Percentiles rank a stretch among this genome's conserved stretches.
These are phyloP conservation scores for Potamilus streckersoni DNA, from an alignment of 1,140 invertebrate genomes.

Conservation along the genomic window DNA sequence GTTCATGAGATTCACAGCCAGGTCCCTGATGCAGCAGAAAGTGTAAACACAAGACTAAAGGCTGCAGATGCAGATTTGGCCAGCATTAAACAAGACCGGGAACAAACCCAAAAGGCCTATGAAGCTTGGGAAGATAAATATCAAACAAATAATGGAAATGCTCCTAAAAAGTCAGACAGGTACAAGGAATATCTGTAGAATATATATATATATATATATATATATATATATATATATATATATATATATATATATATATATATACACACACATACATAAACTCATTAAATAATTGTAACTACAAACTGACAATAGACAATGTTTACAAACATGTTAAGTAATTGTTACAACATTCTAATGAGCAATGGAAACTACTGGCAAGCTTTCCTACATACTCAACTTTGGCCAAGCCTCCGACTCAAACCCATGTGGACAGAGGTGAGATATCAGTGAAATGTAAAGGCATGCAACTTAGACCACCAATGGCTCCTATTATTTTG, in stretches of 20 bases:
- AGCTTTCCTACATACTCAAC: too few species aligned
- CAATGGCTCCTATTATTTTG: too few species aligned
- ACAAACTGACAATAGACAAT: too few species aligned
- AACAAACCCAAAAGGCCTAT: slow-evolving; percentile 60
- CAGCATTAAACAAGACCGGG: slow-evolving; percentile 57
- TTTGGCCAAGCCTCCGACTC: too few species aligned
- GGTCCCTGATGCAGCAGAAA: slow-evolving; percentile 39
- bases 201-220: too few species aligned
- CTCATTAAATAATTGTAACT: too few species aligned
- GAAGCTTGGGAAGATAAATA: slow-evolving; percentile 57
- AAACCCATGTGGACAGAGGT: too few species aligned
- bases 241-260: too few species aligned
- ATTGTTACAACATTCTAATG: not conserved
- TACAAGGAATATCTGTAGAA: slow-evolving; percentile 7
- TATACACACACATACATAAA: too few species aligned
- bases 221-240: too few species aligned
- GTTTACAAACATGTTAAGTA: not conserved
- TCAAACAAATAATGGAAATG: slow-evolving; percentile 44
- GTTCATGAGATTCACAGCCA: slow-evolving; percentile 51
- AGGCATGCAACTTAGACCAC: too few species aligned
- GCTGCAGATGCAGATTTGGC: slow-evolving; percentile 49
- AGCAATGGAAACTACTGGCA: not conserved
- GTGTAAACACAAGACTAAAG: slow-evolving; percentile 40
- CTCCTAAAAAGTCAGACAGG: slow-evolving; percentile 47
- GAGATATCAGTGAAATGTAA: too few species aligned